Conservation (phyloP, 2,797 vertebrate species). For the Myiotriccus ornatus region DNA sequence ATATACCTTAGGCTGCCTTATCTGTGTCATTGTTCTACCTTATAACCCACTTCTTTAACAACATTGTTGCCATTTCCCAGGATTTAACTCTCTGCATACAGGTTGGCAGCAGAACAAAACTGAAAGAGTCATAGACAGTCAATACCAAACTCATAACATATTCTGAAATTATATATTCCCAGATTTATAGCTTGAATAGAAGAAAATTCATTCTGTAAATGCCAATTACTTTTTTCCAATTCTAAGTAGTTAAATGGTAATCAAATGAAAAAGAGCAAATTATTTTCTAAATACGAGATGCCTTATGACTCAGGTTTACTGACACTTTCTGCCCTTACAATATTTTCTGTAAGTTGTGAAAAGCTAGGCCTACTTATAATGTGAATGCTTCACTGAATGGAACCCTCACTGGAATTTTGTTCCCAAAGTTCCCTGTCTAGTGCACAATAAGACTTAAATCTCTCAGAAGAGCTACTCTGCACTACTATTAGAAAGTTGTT, state of each 20-base stretch:
- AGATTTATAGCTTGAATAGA: neutral
- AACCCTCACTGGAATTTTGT: neutral
- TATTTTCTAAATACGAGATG: neutral
- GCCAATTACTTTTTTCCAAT: neutral
- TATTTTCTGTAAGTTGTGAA: neutral
- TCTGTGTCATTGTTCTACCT: conserved; percentile 33
- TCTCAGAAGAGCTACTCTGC: neutral
- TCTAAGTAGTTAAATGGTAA: neutral
- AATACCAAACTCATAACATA: neutral
- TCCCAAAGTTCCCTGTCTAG: neutral
- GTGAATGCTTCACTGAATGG: neutral
- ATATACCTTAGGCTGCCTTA: conserved; percentile 20
- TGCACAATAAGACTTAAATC: neutral
- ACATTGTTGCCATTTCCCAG: neutral
- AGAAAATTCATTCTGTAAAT: neutral
- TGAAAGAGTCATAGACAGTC: neutral
- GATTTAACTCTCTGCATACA: neutral
- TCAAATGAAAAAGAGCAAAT: neutral
- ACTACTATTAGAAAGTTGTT: neutral
- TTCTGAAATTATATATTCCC: neutral
- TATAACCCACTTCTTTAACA: neutral
- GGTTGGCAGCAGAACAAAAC: neutral
- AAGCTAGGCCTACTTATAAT: neutral
- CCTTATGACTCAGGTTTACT: neutral
- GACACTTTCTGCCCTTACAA: neutral